Evolutionary conservation across 2,888 invertebrate genomes (phyloP).

Genomic region (Beris chalybata): DNA sequence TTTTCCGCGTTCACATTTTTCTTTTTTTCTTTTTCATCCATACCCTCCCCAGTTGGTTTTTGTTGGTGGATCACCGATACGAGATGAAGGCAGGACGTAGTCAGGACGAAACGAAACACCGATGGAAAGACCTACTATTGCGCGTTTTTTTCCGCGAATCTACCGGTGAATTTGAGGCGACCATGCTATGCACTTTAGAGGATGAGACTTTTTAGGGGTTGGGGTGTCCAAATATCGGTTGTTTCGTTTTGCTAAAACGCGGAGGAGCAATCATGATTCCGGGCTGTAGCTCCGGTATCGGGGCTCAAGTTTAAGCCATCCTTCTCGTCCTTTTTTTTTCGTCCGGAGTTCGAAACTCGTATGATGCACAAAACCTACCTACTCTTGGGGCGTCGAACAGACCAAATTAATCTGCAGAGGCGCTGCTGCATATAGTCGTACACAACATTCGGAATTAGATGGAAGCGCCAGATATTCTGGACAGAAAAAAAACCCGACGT

Average conservation of each 20-base stretch:
- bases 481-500: too few relatives aligned
- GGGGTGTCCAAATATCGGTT: constrained; percentile 15
- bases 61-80: constrained; percentile 1
- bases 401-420: constrained; percentile 41
- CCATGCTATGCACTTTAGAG: background rate
- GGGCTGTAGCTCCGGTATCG: too few relatives aligned
- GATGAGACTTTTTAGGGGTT: constrained; percentile 17
- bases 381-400: constrained; percentile 40
- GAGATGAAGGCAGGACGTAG: constrained; percentile 20
- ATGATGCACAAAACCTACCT: constrained; percentile 13
- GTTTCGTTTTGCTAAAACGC: constrained; percentile 21
- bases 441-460: constrained; percentile 8
- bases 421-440: constrained; percentile 37
- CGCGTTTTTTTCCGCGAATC: constrained; percentile 13
- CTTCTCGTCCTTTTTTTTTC: too few relatives aligned
- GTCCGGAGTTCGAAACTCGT: too few relatives aligned
- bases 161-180: constrained; percentile 27
- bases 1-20: constrained; percentile 33
- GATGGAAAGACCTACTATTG: constrained; percentile 24
- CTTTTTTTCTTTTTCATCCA: constrained; percentile 18
- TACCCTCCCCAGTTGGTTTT: constrained; percentile 11
- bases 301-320: too few relatives aligned
- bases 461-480: too few relatives aligned
- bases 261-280: background rate
- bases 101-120: constrained; percentile 1